Conservation (phyloP, 2,797 vertebrate species). For the Apogon talboti region DNA sequence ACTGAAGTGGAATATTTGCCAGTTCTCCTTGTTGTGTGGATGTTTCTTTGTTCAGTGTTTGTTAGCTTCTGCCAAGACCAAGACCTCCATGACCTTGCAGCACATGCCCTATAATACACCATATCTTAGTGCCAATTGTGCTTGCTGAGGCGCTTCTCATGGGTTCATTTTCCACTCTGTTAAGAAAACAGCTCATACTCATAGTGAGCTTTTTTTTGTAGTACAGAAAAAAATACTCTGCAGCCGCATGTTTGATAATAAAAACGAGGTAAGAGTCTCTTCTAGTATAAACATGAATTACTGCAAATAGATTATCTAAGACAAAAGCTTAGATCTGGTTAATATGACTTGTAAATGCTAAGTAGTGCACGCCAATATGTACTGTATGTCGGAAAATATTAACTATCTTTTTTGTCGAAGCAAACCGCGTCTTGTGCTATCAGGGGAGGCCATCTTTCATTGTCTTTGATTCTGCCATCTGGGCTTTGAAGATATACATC, state of each 20-base stretch:
- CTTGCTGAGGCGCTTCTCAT: slow-evolving; percentile 32
- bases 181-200: slow-evolving; percentile 24
- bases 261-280: slow-evolving; percentile 18
- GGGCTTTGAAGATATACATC: slow-evolving; percentile 80
- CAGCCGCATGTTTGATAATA: slow-evolving; percentile 31
- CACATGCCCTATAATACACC: slow-evolving; percentile 39
- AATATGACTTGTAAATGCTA: slow-evolving; percentile 50
- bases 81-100: slow-evolving; percentile 42
- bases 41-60: slow-evolving; percentile 42
- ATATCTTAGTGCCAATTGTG: slow-evolving; percentile 39
- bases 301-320: slow-evolving; percentile 43
- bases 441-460: slow-evolving; percentile 70
- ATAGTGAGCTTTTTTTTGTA: slow-evolving; percentile 21
- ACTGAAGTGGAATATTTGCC: slow-evolving; percentile 34
- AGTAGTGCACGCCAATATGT: slow-evolving; percentile 25
- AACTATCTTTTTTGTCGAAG: slow-evolving; percentile 63
- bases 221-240: slow-evolving; percentile 21
- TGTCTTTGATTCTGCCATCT: slow-evolving; percentile 75
- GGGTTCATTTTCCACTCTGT: slow-evolving; percentile 32
- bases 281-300: slow-evolving; percentile 43
- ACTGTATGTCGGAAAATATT: slow-evolving; percentile 60
- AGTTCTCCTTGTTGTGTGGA: slow-evolving; percentile 22
- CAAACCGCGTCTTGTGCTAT: slow-evolving; percentile 59
- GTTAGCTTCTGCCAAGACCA: slow-evolving; percentile 45
- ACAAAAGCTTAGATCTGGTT: slow-evolving; percentile 30